phyloP scores from a whole-genome alignment of 2,888 invertebrate genomes.

The Xanthia icteritia region DNA sequence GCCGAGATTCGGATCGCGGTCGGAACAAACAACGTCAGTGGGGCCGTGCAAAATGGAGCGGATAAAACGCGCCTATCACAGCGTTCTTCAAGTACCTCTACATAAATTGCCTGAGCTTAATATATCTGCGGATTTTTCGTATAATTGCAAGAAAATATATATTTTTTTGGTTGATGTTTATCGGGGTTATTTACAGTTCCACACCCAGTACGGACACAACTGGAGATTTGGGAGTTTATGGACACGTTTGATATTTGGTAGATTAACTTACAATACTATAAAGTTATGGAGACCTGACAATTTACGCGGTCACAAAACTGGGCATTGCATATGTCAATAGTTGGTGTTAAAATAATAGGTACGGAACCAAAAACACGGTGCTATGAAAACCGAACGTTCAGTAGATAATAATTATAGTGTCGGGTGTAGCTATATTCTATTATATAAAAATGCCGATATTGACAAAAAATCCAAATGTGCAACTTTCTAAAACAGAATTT shows the following conservation, averaged over 20 bases:
- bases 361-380: not conserved
- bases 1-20: slow-evolving; percentile 63
- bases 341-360: not conserved
- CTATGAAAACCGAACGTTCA: not conserved
- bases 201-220: not conserved
- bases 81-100: slow-evolving; percentile 59
- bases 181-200: not conserved
- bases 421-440: too few species aligned
- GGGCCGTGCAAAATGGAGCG: slow-evolving; percentile 66
- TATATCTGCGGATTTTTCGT: slow-evolving; percentile 49
- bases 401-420: not conserved
- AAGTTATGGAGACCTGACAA: not conserved
- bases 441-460: not conserved
- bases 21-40: slow-evolving; percentile 67
- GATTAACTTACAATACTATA: not conserved
- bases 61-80: slow-evolving; percentile 66
- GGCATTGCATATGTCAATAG: not conserved
- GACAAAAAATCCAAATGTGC: slow-evolving; percentile 1
- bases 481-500: slow-evolving; percentile 30
- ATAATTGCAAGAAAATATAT: slow-evolving; percentile 40
- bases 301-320: not conserved
- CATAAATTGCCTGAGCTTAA: slow-evolving; percentile 63
- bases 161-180: slow-evolving; percentile 10
- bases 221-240: not conserved
- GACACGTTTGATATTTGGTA: not conserved